These are phyloP conservation scores for Cydia amplana DNA, from an alignment of 1,140 invertebrate genomes.

Conservation along the genomic window DNA sequence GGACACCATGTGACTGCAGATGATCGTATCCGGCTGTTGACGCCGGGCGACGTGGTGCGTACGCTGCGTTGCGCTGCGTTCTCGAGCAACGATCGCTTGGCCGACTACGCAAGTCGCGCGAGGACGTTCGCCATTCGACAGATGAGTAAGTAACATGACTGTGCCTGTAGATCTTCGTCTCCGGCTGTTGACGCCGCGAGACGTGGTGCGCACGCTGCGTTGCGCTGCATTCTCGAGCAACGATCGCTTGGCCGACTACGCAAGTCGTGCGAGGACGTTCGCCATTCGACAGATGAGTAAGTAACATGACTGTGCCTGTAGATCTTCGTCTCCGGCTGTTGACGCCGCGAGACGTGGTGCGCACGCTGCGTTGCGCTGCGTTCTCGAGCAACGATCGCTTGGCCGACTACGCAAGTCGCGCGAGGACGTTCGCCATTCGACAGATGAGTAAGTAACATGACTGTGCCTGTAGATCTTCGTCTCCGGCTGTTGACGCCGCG, in stretches of 20 bases:
- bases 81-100: not conserved
- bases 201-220: too few relatives aligned
- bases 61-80: not conserved
- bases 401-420: not conserved
- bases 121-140: constrained; percentile 6
- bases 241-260: too few relatives aligned
- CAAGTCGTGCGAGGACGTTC: too few relatives aligned
- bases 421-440: not conserved
- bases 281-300: too few relatives aligned
- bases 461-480: not conserved
- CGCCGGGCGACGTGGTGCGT: not conserved
- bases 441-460: too few relatives aligned
- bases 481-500: not conserved
- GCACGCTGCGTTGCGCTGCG: not conserved
- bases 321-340: not conserved
- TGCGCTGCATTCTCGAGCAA: too few relatives aligned
- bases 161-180: too few relatives aligned
- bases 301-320: too few relatives aligned
- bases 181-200: too few relatives aligned
- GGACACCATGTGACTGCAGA: not conserved
- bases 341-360: not conserved
- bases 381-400: not conserved
- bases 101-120: not conserved
- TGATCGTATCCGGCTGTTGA: not conserved
- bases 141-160: not conserved